Conservation (phyloP, 1,140 invertebrate genomes). For the Hyphantria cunea region DNA sequence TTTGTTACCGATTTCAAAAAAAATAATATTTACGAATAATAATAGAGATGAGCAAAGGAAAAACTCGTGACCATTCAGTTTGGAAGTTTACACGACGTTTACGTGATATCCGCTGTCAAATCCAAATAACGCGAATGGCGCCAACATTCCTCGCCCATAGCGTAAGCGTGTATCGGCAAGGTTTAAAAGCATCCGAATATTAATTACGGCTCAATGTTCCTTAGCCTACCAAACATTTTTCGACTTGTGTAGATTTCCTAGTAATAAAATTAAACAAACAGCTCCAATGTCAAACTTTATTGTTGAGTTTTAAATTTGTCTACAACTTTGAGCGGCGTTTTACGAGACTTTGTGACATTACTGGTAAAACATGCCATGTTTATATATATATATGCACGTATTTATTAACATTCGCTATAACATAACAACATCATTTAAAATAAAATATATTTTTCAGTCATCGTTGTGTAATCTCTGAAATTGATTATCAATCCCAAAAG, state of each 20-base stretch:
- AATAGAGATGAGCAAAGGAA: constrained; percentile 43
- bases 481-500: too few species aligned
- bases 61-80: constrained; percentile 55
- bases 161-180: constrained; percentile 12
- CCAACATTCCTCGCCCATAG: constrained; percentile 50
- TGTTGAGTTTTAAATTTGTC: constrained; percentile 38
- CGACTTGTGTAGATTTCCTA: constrained; percentile 57
- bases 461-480: too few species aligned
- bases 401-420: too few species aligned
- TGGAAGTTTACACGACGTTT: constrained; percentile 48
- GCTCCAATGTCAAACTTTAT: constrained; percentile 73
- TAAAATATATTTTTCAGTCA: too few species aligned
- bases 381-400: too few species aligned
- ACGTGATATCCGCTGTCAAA: constrained; percentile 56
- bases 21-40: constrained; percentile 40
- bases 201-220: constrained; percentile 51
- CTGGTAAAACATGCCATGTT: background rate
- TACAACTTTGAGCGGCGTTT: constrained; percentile 30
- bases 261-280: constrained; percentile 71
- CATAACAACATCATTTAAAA: too few species aligned
- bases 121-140: constrained; percentile 56
- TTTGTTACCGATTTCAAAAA: constrained; percentile 3
- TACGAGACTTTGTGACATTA: constrained; percentile 10
- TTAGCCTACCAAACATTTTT: constrained; percentile 52
- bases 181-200: constrained; percentile 25